These are phyloP conservation scores for Acrobasis suavella DNA, from an alignment of 2,888 invertebrate species.

Conservation along the genomic window DNA sequence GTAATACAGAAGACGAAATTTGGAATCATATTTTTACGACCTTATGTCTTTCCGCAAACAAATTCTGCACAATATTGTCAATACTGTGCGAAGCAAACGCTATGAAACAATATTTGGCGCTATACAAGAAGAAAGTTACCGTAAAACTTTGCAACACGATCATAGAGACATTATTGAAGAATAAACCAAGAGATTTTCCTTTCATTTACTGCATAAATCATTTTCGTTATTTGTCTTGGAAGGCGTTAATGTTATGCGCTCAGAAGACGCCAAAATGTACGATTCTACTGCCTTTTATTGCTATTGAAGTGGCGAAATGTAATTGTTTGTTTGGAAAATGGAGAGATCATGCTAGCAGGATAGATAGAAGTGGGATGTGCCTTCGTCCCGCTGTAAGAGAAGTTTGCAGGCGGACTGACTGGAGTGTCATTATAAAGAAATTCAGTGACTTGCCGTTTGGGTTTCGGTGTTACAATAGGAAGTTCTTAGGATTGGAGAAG, in stretches of 20 bases:
- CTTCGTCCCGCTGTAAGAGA: constrained; percentile 49
- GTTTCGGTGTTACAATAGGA: constrained; percentile 62
- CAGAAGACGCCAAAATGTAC: constrained; percentile 64
- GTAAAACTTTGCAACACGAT: constrained; percentile 69
- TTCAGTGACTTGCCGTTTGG: constrained; percentile 58
- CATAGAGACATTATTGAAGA: constrained; percentile 54
- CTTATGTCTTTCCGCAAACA: constrained; percentile 74
- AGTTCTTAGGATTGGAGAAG: constrained; percentile 26
- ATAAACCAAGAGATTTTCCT: constrained; percentile 49
- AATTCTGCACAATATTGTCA: constrained; percentile 72
- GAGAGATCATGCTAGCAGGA: constrained; percentile 61
- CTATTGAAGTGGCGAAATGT: constrained; percentile 59
- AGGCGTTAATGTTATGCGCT: constrained; percentile 66
- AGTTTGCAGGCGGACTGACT: constrained; percentile 61
- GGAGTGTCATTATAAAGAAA: constrained; percentile 55
- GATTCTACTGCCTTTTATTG: constrained; percentile 54
- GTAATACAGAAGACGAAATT: constrained; percentile 61
- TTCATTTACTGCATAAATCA: constrained; percentile 76
- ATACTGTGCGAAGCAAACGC: constrained; percentile 57
- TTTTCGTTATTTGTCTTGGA: constrained; percentile 68
- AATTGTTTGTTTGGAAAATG: constrained; percentile 75
- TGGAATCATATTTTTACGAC: constrained; percentile 72
- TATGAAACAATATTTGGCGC: constrained; percentile 50
- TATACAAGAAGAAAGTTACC: constrained; percentile 69
- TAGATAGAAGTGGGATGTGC: constrained; percentile 54